Evolutionary conservation across 2,888 invertebrate genomes (phyloP), one percentile per base, ranked within the genome.

Genomic region (Andrena hattorfiana): DNA sequence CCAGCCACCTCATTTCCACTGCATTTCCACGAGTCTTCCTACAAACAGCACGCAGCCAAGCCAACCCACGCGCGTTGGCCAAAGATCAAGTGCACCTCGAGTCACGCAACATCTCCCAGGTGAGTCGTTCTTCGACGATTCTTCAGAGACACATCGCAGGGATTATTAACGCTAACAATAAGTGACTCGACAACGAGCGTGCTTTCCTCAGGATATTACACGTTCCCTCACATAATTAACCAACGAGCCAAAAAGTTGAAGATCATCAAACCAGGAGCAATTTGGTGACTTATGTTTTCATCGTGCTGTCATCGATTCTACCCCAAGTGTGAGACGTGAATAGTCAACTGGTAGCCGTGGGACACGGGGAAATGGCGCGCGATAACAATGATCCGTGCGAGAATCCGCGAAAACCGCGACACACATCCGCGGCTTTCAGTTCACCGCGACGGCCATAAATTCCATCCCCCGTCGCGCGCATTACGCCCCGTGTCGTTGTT

Each of bases 191-290:
- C 26, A 49, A 60, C 68, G 23, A 26, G 28, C 70, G 56, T 77
- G 60, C 51, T 51, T 63, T 35, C 35, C n/a, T 10, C 20, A 16
- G 30, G n/a, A 49, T 82, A 82, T 77, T 67, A 70, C 56, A 70
- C 35, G 68, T 49, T 60, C 26, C 69, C 64, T 8, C 7, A 23
- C 70, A 71, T 83, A 86, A 85, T 86, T 83, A 85, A 56, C 81
- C 28, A 13, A 32, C 32, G 32, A 20, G n/a, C 8, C 28, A 20
- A 28, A 51, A 59, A 23, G 13, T 26, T 2, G 1, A 23, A 13
- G 8, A 56, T 56, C 23, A 26, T 56, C 71, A 59, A 78, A 51
- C 68, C 70, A 49, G 62, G 60, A 66, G 49, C n/a, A 48, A 51
- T 56, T 10, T 26, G 4, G 1, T 56, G 20, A 23, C 23, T 56